Base-by-base conservation (phyloP, 2,797 vertebrate species). In the Loriculus beryllinus region DNA sequence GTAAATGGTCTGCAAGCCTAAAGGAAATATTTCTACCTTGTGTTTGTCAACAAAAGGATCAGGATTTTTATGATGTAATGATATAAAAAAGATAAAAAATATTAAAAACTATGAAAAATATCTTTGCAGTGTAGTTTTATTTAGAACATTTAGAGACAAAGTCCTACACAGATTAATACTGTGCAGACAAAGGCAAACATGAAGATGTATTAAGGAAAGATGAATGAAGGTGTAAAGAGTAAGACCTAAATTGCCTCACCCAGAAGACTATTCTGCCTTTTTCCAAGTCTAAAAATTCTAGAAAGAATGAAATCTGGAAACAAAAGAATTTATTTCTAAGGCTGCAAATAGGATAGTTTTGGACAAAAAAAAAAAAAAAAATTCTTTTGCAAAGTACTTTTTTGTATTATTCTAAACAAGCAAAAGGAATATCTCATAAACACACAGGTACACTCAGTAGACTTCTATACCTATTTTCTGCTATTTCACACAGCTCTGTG, bases 311-410 rank as follows among this genome's bases (percentile, higher is more conserved):
- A 86, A 49, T 31, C 12, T 70, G 7, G 14, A 78, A 26, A 18
- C 8, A 72, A 39, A 56, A 76, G 2, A 70, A 35, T 59, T 63
- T 54, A 3, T 90, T 93, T 51, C 19, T 71, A 51, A 54, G 12
- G 4, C 12, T 60, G 1, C 1, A 48, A n/a, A 42, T 63, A 35
- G 11, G 7, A 42, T 20, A 7, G 1, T 0, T 88, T 64, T 5
- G 3, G 16, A 1, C 4, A 7, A 57, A 48, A 42, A 84, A 28
- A 42, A 65, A 21, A 7, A n/a, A n/a, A 28, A 16, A 18, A 20
- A 31, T 14, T n/a, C 21, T 33, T 25, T 62, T 51, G 12, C 1
- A 9, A 52, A n/a, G 1, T 25, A 4, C 1, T 22, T 74, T 71
- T 76, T 52, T 18, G 39, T 19, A 42, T 70, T 63, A 86, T 4